A percentile compares a stretch with the other conserved stretches of the same genome.
These are phyloP conservation scores for Lamellibrachia satsuma DNA, from an alignment of 2,888 invertebrate genomes.

Conservation along the genomic window DNA sequence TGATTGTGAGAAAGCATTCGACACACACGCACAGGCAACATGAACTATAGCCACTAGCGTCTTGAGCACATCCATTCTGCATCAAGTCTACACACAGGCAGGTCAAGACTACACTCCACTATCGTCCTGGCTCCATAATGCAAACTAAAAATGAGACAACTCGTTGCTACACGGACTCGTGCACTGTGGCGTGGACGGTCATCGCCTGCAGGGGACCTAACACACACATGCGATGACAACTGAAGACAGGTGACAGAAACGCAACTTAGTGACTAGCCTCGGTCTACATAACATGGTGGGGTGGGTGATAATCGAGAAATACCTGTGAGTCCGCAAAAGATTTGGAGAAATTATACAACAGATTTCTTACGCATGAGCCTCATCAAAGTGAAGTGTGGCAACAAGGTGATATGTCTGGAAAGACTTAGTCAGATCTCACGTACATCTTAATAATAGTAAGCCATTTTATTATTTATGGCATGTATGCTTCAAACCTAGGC, in stretches of 20 bases:
- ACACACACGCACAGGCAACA: conserved; percentile 17
- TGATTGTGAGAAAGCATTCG: neutral
- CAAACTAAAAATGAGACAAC: conserved; percentile 12
- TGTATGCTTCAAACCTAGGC: neutral
- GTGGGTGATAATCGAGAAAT: conserved; percentile 13
- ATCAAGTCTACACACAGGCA: neutral
- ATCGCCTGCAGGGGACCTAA: neutral
- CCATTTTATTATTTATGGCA: neutral
- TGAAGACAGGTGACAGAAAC: conserved; percentile 5
- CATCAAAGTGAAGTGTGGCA: neutral
- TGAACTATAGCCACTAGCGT: neutral
- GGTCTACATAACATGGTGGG: neutral
- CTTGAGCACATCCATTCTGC: neutral
- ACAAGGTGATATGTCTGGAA: neutral
- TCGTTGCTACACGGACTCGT: neutral
- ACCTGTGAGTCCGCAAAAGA: conserved; percentile 13
- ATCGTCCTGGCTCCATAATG: neutral
- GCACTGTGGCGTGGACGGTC: neutral
- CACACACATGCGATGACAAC: conserved; percentile 13
- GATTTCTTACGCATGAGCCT: neutral
- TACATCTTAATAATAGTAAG: neutral
- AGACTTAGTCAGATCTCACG: neutral
- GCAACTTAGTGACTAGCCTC: conserved; percentile 5
- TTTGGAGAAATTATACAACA: conserved; percentile 17
- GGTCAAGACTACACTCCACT: neutral